A percentile compares a stretch with the other conserved stretches of the same genome.
These are phyloP conservation scores for Carassius carassius DNA, from an alignment of 2,113 vertebrate genomes.

Conservation along the genomic window DNA sequence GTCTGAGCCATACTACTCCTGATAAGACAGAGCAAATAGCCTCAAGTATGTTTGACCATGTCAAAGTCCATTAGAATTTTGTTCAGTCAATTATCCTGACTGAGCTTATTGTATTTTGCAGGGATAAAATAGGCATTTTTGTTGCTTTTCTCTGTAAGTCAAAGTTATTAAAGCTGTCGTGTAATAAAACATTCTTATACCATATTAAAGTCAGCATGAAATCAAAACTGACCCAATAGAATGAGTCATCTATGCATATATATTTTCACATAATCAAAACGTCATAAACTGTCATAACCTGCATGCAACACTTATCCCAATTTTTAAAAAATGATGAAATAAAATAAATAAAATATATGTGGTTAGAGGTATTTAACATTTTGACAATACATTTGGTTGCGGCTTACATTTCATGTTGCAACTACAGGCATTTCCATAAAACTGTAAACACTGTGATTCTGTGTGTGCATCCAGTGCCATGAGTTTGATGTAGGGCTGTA, in stretches of 20 bases:
- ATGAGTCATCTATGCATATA: not conserved
- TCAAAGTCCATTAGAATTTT: slow-evolving; percentile 1
- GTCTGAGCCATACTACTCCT: not conserved
- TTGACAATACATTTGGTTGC: not conserved
- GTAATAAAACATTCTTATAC: not conserved
- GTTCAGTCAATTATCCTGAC: slow-evolving; percentile 1
- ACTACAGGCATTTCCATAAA: not conserved
- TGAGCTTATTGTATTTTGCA: not conserved
- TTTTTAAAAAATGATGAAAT: not conserved
- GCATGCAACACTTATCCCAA: not conserved
- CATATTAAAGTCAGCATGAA: not conserved
- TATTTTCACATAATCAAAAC: no score
- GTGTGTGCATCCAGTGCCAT: not conserved
- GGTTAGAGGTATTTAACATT: not conserved
- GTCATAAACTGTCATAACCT: not conserved
- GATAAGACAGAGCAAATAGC: slow-evolving; percentile 3
- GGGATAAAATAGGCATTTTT: not conserved
- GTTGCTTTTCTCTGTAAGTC: not conserved
- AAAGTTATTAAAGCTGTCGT: not conserved
- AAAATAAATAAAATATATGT: no score
- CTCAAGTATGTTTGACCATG: not conserved
- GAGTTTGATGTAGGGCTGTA: not conserved
- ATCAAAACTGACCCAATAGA: not conserved
- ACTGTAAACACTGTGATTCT: no score
- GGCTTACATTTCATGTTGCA: no score